Evolutionary conservation across 2,888 invertebrate genomes (phyloP), one percentile per base, ranked within the genome.

Genomic region (Drosophila pegasa): DNA sequence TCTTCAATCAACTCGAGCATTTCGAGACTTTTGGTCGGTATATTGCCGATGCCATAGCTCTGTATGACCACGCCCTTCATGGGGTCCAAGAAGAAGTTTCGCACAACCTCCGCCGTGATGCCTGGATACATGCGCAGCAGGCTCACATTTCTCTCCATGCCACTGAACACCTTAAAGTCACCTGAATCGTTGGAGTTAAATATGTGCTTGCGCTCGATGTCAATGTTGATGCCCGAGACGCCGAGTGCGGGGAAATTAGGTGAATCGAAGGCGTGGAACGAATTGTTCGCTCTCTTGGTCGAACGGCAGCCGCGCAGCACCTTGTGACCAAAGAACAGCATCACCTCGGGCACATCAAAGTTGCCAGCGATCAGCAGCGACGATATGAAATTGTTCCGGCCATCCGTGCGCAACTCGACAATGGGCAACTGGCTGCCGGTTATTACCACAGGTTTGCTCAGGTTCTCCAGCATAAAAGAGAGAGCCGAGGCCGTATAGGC

Each of bases 341-440:
- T 95, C 0, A 99, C 99, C 93, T 99, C 99, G 0, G 98, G 98
- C 73, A 99, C 97, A 71, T 94, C 94, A 84, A 96, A 96, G 73
- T 95, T 96, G 0, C 97, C 98, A 4, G 99, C 98, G 38, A 98
- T 94, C 40, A 98, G 94, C 9, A 99, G 92, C 0, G 99, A 96
- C 0, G 96, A 95, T 16, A 98, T 94, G 73, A 99, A 97, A 91
- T 99, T 99, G 82, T 98, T 97, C 61, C 96, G 94, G 0, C 98
- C 99, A 90, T 99, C 99, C 78, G 96, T 98, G 20, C 98, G 94
- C 0, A 96, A 94, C 90, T 98, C 98, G 89, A 98, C 98, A 75
- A 99, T 96, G 1, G 99, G 98, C 75, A 98, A 96, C 95, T 97
- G 98, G 7, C 98, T 96, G 18, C 99, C 99, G 8, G 99, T 99